Conservation (phyloP, 2,113 vertebrate genomes). For the Gracilinanus agilis region DNA sequence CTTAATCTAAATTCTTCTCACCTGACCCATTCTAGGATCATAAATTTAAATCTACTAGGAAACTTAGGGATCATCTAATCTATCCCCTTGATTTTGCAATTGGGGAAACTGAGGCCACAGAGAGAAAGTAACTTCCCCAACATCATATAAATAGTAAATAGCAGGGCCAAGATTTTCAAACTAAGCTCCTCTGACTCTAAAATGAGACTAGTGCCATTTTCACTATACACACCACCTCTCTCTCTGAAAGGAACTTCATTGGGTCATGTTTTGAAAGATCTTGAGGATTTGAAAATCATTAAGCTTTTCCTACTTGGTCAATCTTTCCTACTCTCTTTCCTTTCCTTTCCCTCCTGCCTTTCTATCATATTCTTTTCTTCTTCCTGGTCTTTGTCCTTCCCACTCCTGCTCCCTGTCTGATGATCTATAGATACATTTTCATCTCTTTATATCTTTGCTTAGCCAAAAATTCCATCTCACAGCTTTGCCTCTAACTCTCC, state of each 20-base stretch:
- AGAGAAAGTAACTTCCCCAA: background rate
- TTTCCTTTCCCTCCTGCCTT: background rate
- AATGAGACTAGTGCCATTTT: background rate
- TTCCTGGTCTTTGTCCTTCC: background rate
- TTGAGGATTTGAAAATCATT: background rate
- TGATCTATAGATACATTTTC: background rate
- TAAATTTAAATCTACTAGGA: background rate
- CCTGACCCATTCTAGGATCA: background rate
- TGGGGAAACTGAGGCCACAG: background rate
- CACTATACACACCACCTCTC: background rate
- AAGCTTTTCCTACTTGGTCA: background rate
- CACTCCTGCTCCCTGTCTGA: background rate
- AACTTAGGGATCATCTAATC: background rate
- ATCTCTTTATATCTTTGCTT: background rate
- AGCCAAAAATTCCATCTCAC: background rate
- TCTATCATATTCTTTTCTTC: background rate
- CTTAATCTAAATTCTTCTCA: constrained; percentile 15
- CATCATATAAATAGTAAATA: background rate
- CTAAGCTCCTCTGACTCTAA: background rate
- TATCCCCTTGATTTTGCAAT: background rate
- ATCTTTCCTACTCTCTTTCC: background rate
- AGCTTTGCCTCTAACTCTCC: background rate
- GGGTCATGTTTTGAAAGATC: background rate
- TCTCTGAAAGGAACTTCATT: background rate
- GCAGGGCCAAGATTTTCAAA: background rate